Conservation (phyloP, 1,140 invertebrate genomes). For the Drosophila willistoni region DNA sequence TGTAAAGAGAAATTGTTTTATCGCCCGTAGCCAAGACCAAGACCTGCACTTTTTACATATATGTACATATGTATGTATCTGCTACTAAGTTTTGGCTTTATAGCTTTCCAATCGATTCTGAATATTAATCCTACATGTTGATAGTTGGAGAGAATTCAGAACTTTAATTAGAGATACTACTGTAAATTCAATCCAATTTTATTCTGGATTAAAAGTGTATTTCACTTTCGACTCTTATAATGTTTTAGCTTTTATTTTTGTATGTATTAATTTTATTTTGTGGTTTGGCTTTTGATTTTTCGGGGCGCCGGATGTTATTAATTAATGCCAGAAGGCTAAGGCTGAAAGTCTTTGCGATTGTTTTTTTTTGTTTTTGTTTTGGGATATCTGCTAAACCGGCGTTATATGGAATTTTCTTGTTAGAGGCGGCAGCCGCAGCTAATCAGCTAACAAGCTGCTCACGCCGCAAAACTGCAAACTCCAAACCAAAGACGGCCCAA, state of each 20-base stretch:
- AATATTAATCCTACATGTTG: no score
- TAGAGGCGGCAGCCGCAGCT: constrained; percentile 63
- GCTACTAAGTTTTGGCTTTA: no score
- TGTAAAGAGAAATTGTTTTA: no score
- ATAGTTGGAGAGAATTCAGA: no score
- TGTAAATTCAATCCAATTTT: no score
- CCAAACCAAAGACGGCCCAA: constrained; percentile 6
- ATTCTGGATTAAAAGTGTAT: no score
- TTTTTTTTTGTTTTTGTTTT: background rate
- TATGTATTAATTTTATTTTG: constrained; percentile 22
- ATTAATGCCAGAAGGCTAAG: constrained; percentile 69
- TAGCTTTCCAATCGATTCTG: no score
- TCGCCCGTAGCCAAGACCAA: no score
- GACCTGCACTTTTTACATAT: no score
- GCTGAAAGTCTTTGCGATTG: constrained; percentile 22
- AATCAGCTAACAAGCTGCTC: constrained; percentile 77
- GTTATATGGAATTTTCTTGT: constrained; percentile 79
- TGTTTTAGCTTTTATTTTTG: background rate
- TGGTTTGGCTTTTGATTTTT: constrained; percentile 33
- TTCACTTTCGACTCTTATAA: background rate
- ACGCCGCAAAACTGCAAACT: constrained; percentile 53
- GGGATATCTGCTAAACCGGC: constrained; percentile 57
- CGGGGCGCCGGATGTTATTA: constrained; percentile 77
- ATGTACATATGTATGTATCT: no score
- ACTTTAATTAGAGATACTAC: no score